Conservation (phyloP, 2,888 invertebrate species). For the Ectropis crepuscularia region DNA sequence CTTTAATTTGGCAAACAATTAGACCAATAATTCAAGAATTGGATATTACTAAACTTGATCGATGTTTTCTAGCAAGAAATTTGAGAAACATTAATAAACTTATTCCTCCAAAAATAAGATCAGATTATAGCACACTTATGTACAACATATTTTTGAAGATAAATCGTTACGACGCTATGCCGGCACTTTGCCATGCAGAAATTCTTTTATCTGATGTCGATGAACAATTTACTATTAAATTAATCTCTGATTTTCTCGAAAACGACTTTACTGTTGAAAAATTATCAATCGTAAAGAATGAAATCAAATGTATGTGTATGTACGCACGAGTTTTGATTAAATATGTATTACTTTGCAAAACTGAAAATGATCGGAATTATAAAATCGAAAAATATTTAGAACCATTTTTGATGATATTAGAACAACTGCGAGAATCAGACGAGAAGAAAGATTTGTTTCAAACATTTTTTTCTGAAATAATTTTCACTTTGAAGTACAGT, state of each 20-base stretch:
- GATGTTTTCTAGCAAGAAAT: constrained; percentile 27
- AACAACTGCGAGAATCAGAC: constrained; percentile 18
- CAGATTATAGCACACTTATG: constrained; percentile 55
- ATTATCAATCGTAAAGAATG: constrained; percentile 6
- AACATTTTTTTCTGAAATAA: constrained; percentile 43
- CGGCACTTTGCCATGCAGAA: constrained; percentile 48
- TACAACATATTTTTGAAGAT: constrained; percentile 45
- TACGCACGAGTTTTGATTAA: constrained; percentile 54
- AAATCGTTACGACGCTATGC: constrained; percentile 34
- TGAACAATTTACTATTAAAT: constrained; percentile 41
- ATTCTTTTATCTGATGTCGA: constrained; percentile 47
- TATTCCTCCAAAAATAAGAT: constrained; percentile 50
- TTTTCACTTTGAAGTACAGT: constrained; percentile 52
- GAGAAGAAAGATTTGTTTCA: constrained; percentile 4
- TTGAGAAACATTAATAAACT: not conserved
- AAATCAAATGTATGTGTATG: constrained; percentile 26
- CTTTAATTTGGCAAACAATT: constrained; percentile 53
- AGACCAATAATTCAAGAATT: constrained; percentile 49
- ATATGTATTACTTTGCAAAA: constrained; percentile 53
- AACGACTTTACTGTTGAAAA: constrained; percentile 40
- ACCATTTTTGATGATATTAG: constrained; percentile 49
- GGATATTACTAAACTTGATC: constrained; percentile 39
- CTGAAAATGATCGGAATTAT: constrained; percentile 43
- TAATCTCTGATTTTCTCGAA: constrained; percentile 44
- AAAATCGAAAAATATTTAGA: constrained; percentile 48